Percentiles rank a stretch among this genome's conserved stretches.
Conservation (phyloP, 2,113 vertebrate species). For the Alethe castanea region DNA sequence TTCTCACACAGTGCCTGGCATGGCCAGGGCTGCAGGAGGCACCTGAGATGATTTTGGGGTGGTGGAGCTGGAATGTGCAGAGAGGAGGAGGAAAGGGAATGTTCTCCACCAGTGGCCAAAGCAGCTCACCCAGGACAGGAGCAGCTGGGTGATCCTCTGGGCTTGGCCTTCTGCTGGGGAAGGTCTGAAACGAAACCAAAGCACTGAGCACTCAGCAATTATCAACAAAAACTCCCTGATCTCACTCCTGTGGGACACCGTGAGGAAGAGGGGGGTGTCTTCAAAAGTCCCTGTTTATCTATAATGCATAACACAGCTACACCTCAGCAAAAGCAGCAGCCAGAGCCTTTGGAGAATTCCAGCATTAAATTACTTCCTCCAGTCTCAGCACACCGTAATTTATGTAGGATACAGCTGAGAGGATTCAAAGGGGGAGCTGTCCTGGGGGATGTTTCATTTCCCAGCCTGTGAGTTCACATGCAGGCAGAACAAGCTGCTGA, state of each 20-base stretch:
- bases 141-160: not conserved
- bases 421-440: slow-evolving; percentile 36
- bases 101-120: not conserved
- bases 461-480: not conserved
- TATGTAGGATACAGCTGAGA: slow-evolving; percentile 12
- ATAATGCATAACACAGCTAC: not conserved
- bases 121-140: not conserved
- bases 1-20: rapidly evolving
- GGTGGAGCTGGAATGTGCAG: not conserved
- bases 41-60: not conserved
- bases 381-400: not conserved
- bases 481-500: not conserved
- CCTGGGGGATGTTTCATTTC: slow-evolving; percentile 42
- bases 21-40: rapidly evolving
- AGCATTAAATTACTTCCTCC: slow-evolving; percentile 47
- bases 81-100: not conserved
- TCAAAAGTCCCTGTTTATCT: not conserved
- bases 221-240: not conserved
- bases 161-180: not conserved
- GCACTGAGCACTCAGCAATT: not conserved
- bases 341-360: not conserved
- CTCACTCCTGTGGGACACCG: not conserved
- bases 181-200: not conserved
- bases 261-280: not conserved
- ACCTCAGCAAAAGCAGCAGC: not conserved